Percentiles rank a stretch among this genome's conserved stretches.
Evolutionary conservation across 2,797 vertebrate species (phyloP).

Genomic region (Leptodactylus fallax): DNA sequence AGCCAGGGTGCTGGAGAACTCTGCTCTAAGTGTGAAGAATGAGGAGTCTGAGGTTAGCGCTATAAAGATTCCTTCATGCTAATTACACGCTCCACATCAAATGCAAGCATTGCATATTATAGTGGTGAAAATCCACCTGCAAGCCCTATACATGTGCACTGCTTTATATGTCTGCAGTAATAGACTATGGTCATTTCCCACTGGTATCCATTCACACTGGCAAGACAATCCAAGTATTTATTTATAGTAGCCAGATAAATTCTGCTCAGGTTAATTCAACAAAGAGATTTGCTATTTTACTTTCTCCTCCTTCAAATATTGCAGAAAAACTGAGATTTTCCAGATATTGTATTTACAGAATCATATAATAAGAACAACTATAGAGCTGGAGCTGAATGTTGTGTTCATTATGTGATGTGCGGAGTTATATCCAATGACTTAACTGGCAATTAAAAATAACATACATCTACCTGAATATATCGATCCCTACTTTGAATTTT

Average conservation of each 20-base stretch:
- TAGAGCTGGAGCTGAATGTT: too few relatives aligned
- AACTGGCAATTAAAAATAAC: too few relatives aligned
- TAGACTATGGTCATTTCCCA: background rate
- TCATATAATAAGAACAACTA: too few relatives aligned
- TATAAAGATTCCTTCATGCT: constrained; percentile 60
- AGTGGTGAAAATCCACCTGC: constrained; percentile 51
- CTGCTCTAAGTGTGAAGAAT: constrained; percentile 72
- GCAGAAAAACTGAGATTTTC: background rate
- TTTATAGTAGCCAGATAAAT: background rate
- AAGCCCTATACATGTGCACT: background rate
- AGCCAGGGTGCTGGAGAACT: constrained; percentile 75
- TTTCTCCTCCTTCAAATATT: background rate
- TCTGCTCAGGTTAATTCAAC: constrained; percentile 8
- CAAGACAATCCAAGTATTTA: background rate
- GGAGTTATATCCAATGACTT: too few relatives aligned
- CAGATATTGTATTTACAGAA: too few relatives aligned
- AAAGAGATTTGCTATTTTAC: background rate
- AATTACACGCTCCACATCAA: constrained; percentile 54
- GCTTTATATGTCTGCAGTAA: constrained; percentile 12
- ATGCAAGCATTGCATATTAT: constrained; percentile 35
- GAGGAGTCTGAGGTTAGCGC: constrained; percentile 68
- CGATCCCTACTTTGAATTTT: too few relatives aligned
- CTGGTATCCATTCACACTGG: background rate
- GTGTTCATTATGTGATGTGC: too few relatives aligned
- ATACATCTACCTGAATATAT: too few relatives aligned